These are phyloP conservation scores for Sclerodermus sp. DNA, from an alignment of 2,888 invertebrate species.

Conservation along the genomic window DNA sequence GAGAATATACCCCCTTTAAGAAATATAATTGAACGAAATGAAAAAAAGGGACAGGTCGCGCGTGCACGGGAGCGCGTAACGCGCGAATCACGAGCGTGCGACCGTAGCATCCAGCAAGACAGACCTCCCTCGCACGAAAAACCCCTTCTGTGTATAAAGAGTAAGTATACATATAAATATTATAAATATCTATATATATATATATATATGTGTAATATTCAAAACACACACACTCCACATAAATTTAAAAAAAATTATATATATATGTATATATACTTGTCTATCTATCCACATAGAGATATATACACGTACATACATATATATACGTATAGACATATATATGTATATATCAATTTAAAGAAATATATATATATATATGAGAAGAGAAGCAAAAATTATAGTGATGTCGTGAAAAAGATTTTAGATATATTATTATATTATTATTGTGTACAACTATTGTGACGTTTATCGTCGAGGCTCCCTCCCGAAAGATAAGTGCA, in stretches of 20 bases:
- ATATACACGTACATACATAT: slow-evolving; percentile 17
- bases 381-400: slow-evolving; percentile 5
- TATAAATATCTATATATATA: slow-evolving; percentile 20
- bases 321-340: slow-evolving; percentile 14
- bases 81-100: slow-evolving; percentile 13
- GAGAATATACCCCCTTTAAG: neutral
- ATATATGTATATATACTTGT: neutral
- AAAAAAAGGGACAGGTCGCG: slow-evolving; percentile 17
- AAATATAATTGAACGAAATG: slow-evolving; percentile 10
- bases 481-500: slow-evolving; percentile 20
- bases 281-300: slow-evolving; percentile 12
- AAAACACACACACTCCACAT: no score
- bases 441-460: slow-evolving; percentile 25
- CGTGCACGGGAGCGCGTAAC: slow-evolving; percentile 3
- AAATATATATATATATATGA: slow-evolving; percentile 19
- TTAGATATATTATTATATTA: slow-evolving; percentile 26
- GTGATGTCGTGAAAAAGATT: slow-evolving; percentile 30
- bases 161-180: slow-evolving; percentile 46
- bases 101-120: slow-evolving; percentile 28
- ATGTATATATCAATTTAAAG: slow-evolving; percentile 19
- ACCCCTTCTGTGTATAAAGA: slow-evolving; percentile 53
- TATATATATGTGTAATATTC: slow-evolving; percentile 25
- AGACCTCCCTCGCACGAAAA: slow-evolving; percentile 42
- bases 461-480: slow-evolving; percentile 17
- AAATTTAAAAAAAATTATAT: no score